Evolutionary conservation across 1,140 invertebrate genomes (phyloP), one percentile per base, ranked within the genome.

Genomic region (Drosophila rufa): DNA sequence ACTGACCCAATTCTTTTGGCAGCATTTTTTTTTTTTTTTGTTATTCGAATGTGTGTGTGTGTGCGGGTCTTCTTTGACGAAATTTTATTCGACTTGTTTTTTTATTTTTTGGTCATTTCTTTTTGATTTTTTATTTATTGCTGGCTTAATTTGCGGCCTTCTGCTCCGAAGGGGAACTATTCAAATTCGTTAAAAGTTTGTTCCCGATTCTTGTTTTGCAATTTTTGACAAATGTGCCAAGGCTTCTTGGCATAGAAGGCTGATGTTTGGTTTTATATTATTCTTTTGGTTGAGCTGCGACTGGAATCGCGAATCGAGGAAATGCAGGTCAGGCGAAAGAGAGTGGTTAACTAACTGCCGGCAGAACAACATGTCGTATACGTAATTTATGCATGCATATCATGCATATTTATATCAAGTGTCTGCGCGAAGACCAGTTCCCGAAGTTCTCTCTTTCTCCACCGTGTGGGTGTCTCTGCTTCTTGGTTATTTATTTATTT

Each of bases 61-160:
- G n/a, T 53, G 38, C 17, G 30, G 40, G 40, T 85, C 78, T 74
- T 69, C 59, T 81, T 76, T 30, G 82, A 53, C 74, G 85, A 70
- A 73, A 56, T 65, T 79, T 69, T 42, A 19, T 69, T 74, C 68
- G 75, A 60, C 68, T 68, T 19, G 6, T 30, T 30, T 30, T 30
- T 30, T 25, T 68, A 22, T 68, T 65, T 81, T 56, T 65, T 89
- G 83, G 70, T 86, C 83, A 87, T 87, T 89, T 90, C 74, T 84
- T 79, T 89, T 80, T 80, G 80, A 89, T 89, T 90, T 90, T 78
- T 87, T 84, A 89, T 87, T 87, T 89, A 87, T 89, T 82, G 79
- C 80, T 66, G 83, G 60, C 80, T 87, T 87, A 87, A 89, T 87
- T 89, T 80, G 76, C 80, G 56, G 83, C 65, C 80, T 82, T 74